Evolutionary conservation across 37 sponge, comb jelly and placozoan species (phyloP), one percentile per base, ranked within the genome.

Genomic region (Aplysina aerophoba): DNA sequence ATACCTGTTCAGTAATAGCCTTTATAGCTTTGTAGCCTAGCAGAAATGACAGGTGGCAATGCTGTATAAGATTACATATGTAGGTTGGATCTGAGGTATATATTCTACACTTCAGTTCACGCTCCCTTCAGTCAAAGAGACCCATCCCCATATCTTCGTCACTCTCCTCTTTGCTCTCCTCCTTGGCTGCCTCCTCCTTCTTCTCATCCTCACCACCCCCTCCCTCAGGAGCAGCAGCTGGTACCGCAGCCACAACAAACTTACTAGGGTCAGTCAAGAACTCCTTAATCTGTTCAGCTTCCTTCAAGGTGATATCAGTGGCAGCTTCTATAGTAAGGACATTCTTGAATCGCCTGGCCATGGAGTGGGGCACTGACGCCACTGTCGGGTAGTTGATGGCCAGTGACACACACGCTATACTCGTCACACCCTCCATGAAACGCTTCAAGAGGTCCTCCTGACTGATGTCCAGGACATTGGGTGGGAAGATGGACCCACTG

Each of bases 301-400:
- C 85, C 40, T 91, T 91, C 95, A 98, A 98, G 22, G 82, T 87
- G 79, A 98, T 96, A 71, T 98, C 95, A 0, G 99, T 98, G 17
- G 88, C 97, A 25, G 91, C 90, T 58, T 97, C 97, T 73, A 98
- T 84, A 69, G 95, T 93, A 73, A 98, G 90, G 17, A 98, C 81
- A 68, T 96, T 98, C 95, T 97, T 97, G 85, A 97, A 97, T 13
- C 96, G 95, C 53, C 95, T 97, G 78, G 93, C 89, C 63, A 97
- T 91, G 40, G 94, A 95, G 89, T 97, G 98, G 33, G 98, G 98
- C 16, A 97, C 94, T 68, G 98, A 97, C 39, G 91, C 98, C 54
- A 86, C 84, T 13, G 98, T 95, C 25, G 96, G 96, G 82, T 97
- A 97, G 41, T 94, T 93, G 22, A 97, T 97, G 36, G 69, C 88